These are phyloP conservation scores for Zophobas morio DNA, from an alignment of 1,140 invertebrate species.

Conservation along the genomic window DNA sequence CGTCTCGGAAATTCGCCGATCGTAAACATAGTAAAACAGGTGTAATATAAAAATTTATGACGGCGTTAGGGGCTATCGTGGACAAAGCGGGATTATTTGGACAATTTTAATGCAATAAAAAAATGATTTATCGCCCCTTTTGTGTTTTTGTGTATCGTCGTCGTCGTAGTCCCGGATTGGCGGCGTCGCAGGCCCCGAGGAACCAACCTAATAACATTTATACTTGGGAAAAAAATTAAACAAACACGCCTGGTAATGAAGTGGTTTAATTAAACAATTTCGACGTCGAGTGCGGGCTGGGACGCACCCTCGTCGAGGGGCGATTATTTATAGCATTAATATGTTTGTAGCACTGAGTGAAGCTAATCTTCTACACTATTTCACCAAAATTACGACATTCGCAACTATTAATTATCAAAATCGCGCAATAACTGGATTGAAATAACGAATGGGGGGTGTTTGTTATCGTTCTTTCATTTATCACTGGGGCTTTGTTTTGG, in stretches of 20 bases:
- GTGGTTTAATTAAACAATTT: not conserved
- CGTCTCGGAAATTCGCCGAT: not conserved
- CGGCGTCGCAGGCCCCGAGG: too few relatives aligned
- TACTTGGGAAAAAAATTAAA: not conserved
- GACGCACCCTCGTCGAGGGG: not conserved
- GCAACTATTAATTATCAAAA: slow-evolving; percentile 34
- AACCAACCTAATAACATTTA: not conserved
- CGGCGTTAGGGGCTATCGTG: not conserved
- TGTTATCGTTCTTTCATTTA: slow-evolving; percentile 39
- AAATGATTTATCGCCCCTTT: not conserved
- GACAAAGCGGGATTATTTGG: not conserved
- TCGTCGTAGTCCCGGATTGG: not conserved
- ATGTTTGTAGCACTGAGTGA: slow-evolving; percentile 19
- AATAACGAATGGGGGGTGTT: slow-evolving; percentile 28
- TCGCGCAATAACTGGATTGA: slow-evolving; percentile 34
- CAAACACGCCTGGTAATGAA: too few relatives aligned
- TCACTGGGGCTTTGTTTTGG: not conserved
- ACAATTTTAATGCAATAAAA: not conserved
- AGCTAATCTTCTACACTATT: slow-evolving; percentile 36
- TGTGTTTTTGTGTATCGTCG: not conserved
- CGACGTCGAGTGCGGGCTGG: not conserved
- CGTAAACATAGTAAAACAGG: not conserved
- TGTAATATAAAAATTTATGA: not conserved
- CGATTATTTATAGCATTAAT: slow-evolving; percentile 21
- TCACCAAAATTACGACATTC: slow-evolving; percentile 36